A percentile compares a stretch with the other conserved stretches of the same genome.
These are phyloP conservation scores for Peromyscus polionotus DNA, from an alignment of 2,113 vertebrate species.

Conservation along the genomic window DNA sequence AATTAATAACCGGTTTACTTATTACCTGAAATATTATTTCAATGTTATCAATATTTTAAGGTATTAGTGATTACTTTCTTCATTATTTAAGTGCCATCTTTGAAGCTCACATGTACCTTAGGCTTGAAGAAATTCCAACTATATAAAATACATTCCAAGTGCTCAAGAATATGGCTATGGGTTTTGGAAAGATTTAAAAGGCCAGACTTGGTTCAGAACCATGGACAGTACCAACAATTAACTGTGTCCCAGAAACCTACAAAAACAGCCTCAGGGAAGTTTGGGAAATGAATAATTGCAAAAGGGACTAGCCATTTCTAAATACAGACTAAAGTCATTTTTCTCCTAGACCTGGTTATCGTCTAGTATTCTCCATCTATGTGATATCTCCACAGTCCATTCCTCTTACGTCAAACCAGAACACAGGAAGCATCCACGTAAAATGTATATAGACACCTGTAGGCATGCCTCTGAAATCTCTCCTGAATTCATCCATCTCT, in stretches of 20 bases:
- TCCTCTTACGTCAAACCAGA: background rate
- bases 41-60: conserved; percentile 1
- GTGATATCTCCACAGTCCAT: background rate
- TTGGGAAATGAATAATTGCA: background rate
- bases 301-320: conserved; percentile 12
- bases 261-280: background rate
- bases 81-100: background rate
- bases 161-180: background rate
- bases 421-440: background rate
- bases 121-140: background rate
- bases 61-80: conserved; percentile 19
- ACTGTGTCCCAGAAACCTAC: background rate
- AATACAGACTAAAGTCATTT: background rate
- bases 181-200: background rate
- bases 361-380: background rate
- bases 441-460: background rate
- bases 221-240: conserved; percentile 20
- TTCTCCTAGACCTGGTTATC: background rate
- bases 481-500: background rate
- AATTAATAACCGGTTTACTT: conserved; percentile 14
- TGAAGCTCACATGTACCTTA: background rate
- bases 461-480: background rate
- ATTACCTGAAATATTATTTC: background rate
- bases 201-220: conserved; percentile 41
- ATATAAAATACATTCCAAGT: background rate